phyloP scores from a whole-genome alignment of 2,888 invertebrate genomes.

The Stenodera caucasica region DNA sequence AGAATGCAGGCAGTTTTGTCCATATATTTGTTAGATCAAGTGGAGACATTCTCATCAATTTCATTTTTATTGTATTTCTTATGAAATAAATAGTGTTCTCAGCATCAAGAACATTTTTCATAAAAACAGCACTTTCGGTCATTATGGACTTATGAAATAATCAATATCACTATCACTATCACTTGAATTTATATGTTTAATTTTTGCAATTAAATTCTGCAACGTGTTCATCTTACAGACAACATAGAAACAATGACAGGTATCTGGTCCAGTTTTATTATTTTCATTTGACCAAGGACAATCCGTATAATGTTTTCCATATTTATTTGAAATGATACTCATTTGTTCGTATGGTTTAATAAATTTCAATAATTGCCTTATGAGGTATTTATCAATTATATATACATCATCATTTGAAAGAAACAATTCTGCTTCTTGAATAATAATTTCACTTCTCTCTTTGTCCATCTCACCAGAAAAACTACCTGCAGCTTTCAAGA shows the following conservation, averaged over 20 bases:
- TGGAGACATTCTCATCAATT: background rate
- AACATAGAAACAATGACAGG: background rate
- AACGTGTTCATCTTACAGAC: background rate
- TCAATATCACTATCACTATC: no score
- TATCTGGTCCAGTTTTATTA: background rate
- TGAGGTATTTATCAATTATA: background rate
- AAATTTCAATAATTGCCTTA: background rate
- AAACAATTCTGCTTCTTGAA: background rate
- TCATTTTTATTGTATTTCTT: background rate
- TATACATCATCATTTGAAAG: background rate
- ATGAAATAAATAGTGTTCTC: background rate
- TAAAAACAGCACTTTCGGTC: background rate
- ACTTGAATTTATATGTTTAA: no score
- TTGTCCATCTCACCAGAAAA: background rate
- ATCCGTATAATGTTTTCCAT: background rate
- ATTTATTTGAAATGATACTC: background rate
- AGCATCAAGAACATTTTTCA: background rate
- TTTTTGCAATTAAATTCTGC: background rate
- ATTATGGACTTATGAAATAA: background rate
- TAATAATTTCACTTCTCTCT: background rate
- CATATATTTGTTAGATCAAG: background rate
- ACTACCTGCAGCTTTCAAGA: background rate
- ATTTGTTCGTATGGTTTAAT: background rate
- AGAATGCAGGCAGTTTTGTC: background rate
- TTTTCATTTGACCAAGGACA: background rate